Base-by-base conservation (phyloP, 2,888 invertebrate genomes). In the Catocala sponsa region DNA sequence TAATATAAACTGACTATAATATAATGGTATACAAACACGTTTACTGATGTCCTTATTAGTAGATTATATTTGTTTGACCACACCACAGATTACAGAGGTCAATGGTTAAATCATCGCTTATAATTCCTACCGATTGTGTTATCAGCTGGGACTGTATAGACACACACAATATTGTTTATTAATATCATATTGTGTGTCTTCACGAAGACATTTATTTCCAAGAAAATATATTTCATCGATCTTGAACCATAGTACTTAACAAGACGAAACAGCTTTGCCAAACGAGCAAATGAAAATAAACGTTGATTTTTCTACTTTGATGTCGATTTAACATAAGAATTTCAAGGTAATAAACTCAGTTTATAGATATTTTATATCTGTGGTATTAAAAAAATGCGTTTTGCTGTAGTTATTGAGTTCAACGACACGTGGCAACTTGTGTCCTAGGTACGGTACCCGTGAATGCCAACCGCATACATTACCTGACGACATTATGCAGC, bases 401-500 rank as follows among this genome's bases (percentile, higher is more conserved):
- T 53, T 4, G 33, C 13, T 9, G 9, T 43, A 6, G 43, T 49
- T 49, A 32, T 33, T 52, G 49, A 56, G 74, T 75, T 73, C 68
- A 74, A 59, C 57, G 68, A 68, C 65, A 58, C 54, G 49, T 49
- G 71, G 62, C 55, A 59, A 63, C 53, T 53, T 60, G 65, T 57
- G 65, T 56, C 55, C 63, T 71, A 70, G 63, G 64, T 60, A 65
- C 62, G 42, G 59, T 55, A 63, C 68, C 60, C 51, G 50, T 52
- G 67, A 70, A 63, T 70, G 61, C 49, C 63, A 72, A 64, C 63
- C 64, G 71, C 65, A 75, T 74, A 80, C 80, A 84, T 87, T 86
- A 86, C 72, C 68, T 59, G 63, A 62, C 63, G 67, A 84, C 86
- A 91, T 92, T 92, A 92, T 91, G 80, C 91, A 72, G 80, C 70